phyloP scores from a whole-genome alignment of 2,113 vertebrate species.

The Galbula dea region DNA sequence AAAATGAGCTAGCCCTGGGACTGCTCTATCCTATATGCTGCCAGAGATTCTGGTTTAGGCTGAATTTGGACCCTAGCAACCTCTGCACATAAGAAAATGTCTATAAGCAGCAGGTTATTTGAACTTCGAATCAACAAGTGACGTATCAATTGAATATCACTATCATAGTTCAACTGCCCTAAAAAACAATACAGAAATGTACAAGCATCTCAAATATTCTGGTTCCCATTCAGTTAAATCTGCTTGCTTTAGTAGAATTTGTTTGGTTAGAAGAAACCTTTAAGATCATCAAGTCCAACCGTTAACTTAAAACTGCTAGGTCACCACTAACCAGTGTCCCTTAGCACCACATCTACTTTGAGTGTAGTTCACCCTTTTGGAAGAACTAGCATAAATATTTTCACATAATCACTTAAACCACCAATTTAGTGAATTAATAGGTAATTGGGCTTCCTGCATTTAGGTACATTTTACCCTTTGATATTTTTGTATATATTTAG shows the following conservation, averaged over 20 bases:
- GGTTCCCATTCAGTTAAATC: background rate
- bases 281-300: no score
- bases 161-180: background rate
- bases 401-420: background rate
- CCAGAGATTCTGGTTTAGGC: background rate
- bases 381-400: background rate
- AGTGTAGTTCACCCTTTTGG: background rate
- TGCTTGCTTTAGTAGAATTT: background rate
- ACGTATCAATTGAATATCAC: background rate
- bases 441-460: background rate
- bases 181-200: background rate
- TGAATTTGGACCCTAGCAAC: background rate
- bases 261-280: no score
- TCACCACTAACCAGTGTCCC: no score
- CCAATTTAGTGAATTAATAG: background rate
- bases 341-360: background rate
- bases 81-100: background rate
- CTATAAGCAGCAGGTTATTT: background rate
- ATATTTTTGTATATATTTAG: background rate
- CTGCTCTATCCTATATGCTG: background rate
- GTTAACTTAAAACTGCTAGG: no score
- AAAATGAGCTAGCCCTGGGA: background rate
- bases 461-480: background rate
- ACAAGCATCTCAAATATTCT: background rate
- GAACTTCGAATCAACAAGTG: background rate